These are phyloP conservation scores for Xenopus borealis DNA, from an alignment of 2,113 vertebrate genomes.

Conservation along the genomic window DNA sequence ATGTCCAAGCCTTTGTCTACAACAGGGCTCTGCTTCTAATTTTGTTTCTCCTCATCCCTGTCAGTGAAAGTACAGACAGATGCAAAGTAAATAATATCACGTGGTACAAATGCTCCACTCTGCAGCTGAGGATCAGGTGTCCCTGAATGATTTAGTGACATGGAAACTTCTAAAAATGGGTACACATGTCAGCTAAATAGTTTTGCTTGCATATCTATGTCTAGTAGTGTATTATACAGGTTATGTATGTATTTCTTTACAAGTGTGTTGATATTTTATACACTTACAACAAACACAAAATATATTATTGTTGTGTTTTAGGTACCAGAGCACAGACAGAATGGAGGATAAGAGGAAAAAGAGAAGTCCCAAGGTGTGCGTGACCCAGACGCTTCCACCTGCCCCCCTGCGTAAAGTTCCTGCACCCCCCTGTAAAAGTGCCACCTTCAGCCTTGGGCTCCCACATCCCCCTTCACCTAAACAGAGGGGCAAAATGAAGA, in stretches of 20 bases:
- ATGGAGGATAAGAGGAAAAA: slow-evolving; percentile 95
- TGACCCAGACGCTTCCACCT: slow-evolving; percentile 73
- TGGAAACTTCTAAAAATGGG: background rate
- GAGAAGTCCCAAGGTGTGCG: slow-evolving; percentile 80
- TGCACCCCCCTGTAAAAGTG: slow-evolving; percentile 83
- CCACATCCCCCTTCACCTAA: slow-evolving; percentile 88
- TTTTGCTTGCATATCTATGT: too few relatives aligned
- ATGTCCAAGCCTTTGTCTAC: background rate
- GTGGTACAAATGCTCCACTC: background rate
- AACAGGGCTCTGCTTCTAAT: background rate
- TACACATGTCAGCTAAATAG: background rate
- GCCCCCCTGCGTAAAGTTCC: slow-evolving; percentile 76
- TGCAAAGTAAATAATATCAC: background rate
- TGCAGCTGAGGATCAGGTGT: background rate
- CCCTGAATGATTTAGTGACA: slow-evolving; percentile 15
- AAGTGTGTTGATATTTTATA: too few relatives aligned
- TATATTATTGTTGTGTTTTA: background rate
- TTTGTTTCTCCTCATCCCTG: background rate
- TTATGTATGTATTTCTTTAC: too few relatives aligned
- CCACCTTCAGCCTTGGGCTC: slow-evolving; percentile 81
- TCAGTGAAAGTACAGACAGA: background rate
- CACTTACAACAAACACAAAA: too few relatives aligned
- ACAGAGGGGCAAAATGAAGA: slow-evolving; percentile 81
- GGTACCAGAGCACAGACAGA: background rate
- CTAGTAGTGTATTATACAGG: too few relatives aligned